A percentile compares a stretch with the other conserved stretches of the same genome.
These are phyloP conservation scores for Onychostruthus taczanowskii DNA, from an alignment of 2,113 vertebrate species.

Conservation along the genomic window DNA sequence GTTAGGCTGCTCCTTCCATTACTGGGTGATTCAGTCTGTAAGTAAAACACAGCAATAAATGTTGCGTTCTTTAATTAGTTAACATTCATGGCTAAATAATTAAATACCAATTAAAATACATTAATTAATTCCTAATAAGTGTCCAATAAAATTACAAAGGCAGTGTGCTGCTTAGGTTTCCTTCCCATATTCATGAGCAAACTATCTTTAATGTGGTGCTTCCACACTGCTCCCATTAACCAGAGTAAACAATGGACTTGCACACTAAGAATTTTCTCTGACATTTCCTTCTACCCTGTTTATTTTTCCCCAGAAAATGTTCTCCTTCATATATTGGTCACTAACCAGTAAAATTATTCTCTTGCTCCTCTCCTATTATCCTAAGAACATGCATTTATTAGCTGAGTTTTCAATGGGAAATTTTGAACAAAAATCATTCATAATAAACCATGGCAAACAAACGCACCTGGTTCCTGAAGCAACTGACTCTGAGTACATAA, in stretches of 20 bases:
- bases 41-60: constrained; percentile 40
- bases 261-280: background rate
- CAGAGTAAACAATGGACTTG: background rate
- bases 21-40: constrained; percentile 83
- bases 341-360: background rate
- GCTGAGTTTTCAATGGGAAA: background rate
- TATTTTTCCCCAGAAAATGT: background rate
- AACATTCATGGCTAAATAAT: background rate
- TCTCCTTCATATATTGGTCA: background rate
- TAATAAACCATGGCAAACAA: background rate
- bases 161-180: background rate
- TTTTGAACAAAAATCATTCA: background rate
- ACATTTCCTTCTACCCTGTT: background rate
- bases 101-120: background rate
- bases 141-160: background rate
- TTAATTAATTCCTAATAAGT: background rate
- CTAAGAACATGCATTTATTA: background rate
- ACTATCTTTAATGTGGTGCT: background rate
- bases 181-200: background rate
- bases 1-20: constrained; percentile 74
- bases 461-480: background rate
- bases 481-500: background rate
- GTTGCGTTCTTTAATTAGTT: background rate
- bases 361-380: background rate
- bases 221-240: background rate